Percentiles rank a stretch among this genome's conserved stretches.
phyloP scores from a whole-genome alignment of 1,140 invertebrate genomes.

The Calliopsis andreniformis region DNA sequence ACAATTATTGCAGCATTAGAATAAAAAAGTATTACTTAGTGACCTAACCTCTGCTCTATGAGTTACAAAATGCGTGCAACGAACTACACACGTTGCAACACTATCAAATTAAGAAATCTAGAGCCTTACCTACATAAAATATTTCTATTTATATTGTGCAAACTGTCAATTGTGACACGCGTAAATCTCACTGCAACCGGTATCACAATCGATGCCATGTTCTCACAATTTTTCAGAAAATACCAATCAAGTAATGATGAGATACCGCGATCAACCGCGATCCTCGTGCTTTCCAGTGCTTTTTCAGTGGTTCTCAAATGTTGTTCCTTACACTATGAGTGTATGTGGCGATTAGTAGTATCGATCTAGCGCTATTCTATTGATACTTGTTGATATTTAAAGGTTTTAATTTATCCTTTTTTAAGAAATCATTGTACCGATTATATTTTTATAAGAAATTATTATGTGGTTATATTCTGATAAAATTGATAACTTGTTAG shows the following conservation, averaged over 20 bases:
- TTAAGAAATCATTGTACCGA: too few relatives aligned
- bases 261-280: constrained; percentile 48
- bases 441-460: too few relatives aligned
- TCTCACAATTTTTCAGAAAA: constrained; percentile 29
- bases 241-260: neutral
- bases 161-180: constrained; percentile 67
- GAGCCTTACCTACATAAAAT: constrained; percentile 64
- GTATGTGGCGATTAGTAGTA: too few relatives aligned
- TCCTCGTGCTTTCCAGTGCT: constrained; percentile 50
- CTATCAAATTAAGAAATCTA: neutral
- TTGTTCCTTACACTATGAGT: too few relatives aligned
- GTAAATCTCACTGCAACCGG: constrained; percentile 68
- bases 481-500: too few relatives aligned
- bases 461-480: too few relatives aligned
- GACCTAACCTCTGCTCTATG: constrained; percentile 16
- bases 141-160: constrained; percentile 67
- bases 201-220: constrained; percentile 70
- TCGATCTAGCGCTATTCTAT: too few relatives aligned
- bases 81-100: neutral
- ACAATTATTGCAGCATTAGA: neutral
- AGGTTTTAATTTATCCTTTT: too few relatives aligned
- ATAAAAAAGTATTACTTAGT: neutral
- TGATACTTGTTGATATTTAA: too few relatives aligned
- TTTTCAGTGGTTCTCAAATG: constrained; percentile 52
- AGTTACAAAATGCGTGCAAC: neutral